These are phyloP conservation scores for Sabatieria punctata DNA, from an alignment of 2,888 invertebrate species.

Conservation along the genomic window DNA sequence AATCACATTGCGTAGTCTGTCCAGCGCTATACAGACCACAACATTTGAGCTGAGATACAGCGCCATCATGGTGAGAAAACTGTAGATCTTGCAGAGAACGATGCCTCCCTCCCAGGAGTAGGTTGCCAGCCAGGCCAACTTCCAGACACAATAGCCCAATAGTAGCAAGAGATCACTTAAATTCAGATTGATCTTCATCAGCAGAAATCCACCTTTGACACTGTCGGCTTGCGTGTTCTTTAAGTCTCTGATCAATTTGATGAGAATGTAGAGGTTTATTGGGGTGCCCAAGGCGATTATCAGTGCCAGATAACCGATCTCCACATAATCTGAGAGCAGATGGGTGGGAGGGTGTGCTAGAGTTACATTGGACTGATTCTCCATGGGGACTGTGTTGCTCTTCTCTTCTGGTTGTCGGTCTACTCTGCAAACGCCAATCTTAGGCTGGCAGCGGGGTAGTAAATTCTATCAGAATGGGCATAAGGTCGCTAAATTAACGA, in stretches of 20 bases:
- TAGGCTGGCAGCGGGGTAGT: too few relatives aligned
- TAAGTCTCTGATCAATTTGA: constrained; percentile 15
- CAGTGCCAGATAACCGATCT: constrained; percentile 21
- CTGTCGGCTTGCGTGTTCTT: constrained; percentile 15
- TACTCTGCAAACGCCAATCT: too few relatives aligned
- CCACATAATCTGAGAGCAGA: constrained; percentile 23
- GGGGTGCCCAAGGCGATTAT: constrained; percentile 22
- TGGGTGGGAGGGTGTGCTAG: too few relatives aligned
- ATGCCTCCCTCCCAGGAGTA: constrained; percentile 19
- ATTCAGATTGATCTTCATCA: constrained; percentile 26
- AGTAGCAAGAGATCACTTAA: constrained; percentile 23
- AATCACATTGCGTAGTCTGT: constrained; percentile 24
- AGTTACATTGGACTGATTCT: too few relatives aligned
- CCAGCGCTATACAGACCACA: constrained; percentile 26
- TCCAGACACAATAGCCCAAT: constrained; percentile 19
- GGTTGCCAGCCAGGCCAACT: constrained; percentile 23
- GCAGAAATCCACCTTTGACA: constrained; percentile 23
- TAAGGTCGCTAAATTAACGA: too few relatives aligned
- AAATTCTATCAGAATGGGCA: too few relatives aligned
- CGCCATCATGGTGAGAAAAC: constrained; percentile 24
- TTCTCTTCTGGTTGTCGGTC: too few relatives aligned
- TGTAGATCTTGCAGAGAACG: constrained; percentile 11
- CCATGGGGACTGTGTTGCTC: too few relatives aligned
- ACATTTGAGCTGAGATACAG: constrained; percentile 27
- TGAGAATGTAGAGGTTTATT: constrained; percentile 21